These are phyloP conservation scores for Neoniphon sammara DNA, from an alignment of 2,797 vertebrate genomes.

Conservation along the genomic window DNA sequence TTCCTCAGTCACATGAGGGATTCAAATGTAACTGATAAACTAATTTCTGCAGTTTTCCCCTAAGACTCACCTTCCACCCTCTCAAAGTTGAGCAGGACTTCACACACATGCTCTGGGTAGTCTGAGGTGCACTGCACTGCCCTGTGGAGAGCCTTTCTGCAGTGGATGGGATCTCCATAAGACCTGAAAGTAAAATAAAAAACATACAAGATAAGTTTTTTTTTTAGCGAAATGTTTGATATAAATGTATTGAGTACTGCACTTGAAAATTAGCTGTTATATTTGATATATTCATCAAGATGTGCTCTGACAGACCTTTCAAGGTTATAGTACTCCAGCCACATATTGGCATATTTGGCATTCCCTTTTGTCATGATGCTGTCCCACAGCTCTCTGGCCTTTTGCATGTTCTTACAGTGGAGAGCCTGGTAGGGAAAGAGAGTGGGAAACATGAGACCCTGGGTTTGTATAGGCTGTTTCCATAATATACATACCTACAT, in stretches of 20 bases:
- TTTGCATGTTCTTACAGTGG: conserved; percentile 97
- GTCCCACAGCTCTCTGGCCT: conserved; percentile 97
- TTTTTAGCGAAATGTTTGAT: background rate
- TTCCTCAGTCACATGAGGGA: background rate
- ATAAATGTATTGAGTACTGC: background rate
- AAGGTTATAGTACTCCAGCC: conserved; percentile 97
- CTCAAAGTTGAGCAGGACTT: conserved; percentile 94
- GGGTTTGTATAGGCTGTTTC: background rate
- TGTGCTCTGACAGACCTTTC: conserved; percentile 85
- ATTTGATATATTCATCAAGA: background rate
- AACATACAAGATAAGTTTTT: background rate
- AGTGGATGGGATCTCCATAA: conserved; percentile 91
- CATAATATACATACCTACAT: background rate
- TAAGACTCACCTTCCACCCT: conserved; percentile 92
- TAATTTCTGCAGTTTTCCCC: background rate
- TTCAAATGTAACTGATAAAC: background rate
- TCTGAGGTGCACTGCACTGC: conserved; percentile 96
- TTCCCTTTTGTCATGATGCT: conserved; percentile 98
- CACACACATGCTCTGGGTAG: conserved; percentile 97
- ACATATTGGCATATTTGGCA: conserved; percentile 98
- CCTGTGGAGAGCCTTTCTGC: conserved; percentile 94
- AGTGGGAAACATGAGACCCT: background rate
- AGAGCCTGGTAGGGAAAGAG: conserved; percentile 82
- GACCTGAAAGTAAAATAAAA: conserved; percentile 79
- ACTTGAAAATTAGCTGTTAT: background rate